phyloP scores from a whole-genome alignment of 2,113 vertebrate species.

The Epinephelus fuscoguttatus region DNA sequence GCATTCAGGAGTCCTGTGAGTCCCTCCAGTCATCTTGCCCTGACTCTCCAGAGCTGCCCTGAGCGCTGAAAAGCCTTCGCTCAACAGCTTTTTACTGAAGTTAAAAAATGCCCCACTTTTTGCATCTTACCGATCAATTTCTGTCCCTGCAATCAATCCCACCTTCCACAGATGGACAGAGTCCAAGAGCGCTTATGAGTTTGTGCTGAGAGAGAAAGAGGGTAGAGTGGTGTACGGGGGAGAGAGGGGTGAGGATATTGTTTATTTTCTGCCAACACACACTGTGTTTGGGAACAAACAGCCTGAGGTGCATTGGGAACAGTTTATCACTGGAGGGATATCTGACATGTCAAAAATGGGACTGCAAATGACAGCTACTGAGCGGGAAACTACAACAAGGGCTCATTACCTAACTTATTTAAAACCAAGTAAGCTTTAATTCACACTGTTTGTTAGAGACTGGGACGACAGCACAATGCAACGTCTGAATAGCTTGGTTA shows the following conservation, averaged over 20 bases:
- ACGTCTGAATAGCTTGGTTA: not conserved
- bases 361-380: not conserved
- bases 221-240: not conserved
- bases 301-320: slow-evolving; percentile 28
- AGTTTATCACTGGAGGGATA: slow-evolving; percentile 21
- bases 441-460: not conserved
- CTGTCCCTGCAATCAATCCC: slow-evolving; percentile 47
- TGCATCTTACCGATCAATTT: slow-evolving; percentile 59
- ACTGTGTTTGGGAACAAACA: slow-evolving; percentile 42
- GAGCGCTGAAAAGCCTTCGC: slow-evolving; percentile 37
- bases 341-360: slow-evolving; percentile 24
- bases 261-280: slow-evolving; percentile 46
- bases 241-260: slow-evolving; percentile 33
- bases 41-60: slow-evolving; percentile 19
- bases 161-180: slow-evolving; percentile 49
- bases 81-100: slow-evolving; percentile 51
- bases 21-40: not conserved
- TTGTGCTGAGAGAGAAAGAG: slow-evolving; percentile 23
- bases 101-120: slow-evolving; percentile 30
- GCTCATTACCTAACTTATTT: slow-evolving; percentile 28
- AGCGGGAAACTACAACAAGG: not conserved
- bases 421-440: slow-evolving; percentile 15
- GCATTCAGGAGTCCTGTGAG: not conserved
- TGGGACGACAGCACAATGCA: not conserved
- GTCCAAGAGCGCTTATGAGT: slow-evolving; percentile 37